Percentiles rank a stretch among this genome's conserved stretches.
Evolutionary conservation across 2,888 invertebrate genomes (phyloP).

Genomic region (Neelides folsomi): DNA sequence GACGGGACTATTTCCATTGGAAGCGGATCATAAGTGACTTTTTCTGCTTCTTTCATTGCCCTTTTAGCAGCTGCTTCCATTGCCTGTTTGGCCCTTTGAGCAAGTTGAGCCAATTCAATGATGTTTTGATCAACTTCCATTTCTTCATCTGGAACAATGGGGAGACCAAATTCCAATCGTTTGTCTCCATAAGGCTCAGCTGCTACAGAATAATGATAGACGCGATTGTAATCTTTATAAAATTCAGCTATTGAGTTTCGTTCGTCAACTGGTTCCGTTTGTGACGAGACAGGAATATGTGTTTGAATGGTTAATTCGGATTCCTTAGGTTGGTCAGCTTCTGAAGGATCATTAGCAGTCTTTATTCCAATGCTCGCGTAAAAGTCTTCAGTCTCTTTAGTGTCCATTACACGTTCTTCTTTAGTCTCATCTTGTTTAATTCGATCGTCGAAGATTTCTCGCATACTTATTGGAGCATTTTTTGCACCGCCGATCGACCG

Average conservation of each 20-base stretch:
- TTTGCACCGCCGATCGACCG: conserved; percentile 29
- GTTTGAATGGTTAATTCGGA: conserved; percentile 2
- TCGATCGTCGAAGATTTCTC: conserved; percentile 25
- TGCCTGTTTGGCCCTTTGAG: conserved; percentile 23
- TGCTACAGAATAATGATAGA: conserved; percentile 23
- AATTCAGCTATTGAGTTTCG: conserved; percentile 21
- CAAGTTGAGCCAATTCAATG: conserved; percentile 25
- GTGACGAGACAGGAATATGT: too few species aligned
- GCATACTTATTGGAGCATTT: conserved; percentile 22
- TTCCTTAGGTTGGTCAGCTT: neutral
- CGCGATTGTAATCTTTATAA: conserved; percentile 21
- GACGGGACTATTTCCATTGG: conserved; percentile 31
- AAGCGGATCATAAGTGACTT: conserved; percentile 28
- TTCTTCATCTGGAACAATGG: conserved; percentile 11
- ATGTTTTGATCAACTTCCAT: conserved; percentile 18
- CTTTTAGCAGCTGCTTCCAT: conserved; percentile 15
- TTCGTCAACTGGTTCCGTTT: too few species aligned
- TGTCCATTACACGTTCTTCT: conserved; percentile 9
- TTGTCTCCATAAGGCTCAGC: conserved; percentile 21
- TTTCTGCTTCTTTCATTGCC: conserved; percentile 11
- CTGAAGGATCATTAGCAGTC: neutral
- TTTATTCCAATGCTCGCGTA: conserved; percentile 30
- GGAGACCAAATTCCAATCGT: conserved; percentile 24
- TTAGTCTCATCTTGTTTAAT: conserved; percentile 10
- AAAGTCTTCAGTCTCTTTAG: conserved; percentile 23